Conservation (phyloP, 1,140 invertebrate species). For the Pygmarrhopalites habei region DNA sequence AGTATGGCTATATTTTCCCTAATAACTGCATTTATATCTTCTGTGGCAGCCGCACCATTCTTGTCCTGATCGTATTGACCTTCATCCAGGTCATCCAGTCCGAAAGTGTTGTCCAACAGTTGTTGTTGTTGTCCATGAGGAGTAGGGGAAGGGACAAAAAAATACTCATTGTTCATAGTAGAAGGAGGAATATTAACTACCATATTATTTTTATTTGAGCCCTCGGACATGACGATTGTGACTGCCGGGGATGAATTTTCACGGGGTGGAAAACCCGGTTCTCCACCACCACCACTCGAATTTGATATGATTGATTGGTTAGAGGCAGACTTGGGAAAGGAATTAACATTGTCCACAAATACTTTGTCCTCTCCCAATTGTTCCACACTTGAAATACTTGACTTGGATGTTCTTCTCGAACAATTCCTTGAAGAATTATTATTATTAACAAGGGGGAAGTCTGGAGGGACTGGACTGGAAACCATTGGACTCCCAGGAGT, state of each 20-base stretch:
- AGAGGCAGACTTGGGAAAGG: background rate
- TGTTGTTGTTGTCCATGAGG: no score
- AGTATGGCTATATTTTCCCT: constrained; percentile 38
- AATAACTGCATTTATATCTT: constrained; percentile 37
- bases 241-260: no score
- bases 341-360: no score
- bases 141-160: no score
- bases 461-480: constrained; percentile 11
- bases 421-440: background rate
- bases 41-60: constrained; percentile 19
- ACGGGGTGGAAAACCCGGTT: no score
- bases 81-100: constrained; percentile 4
- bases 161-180: no score
- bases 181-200: no score
- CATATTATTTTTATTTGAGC: no score
- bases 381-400: constrained; percentile 23
- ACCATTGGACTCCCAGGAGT: constrained; percentile 15
- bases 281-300: no score
- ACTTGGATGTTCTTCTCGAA: constrained; percentile 13
- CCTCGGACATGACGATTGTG: no score
- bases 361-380: constrained; percentile 4
- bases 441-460: background rate
- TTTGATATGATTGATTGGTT: background rate
- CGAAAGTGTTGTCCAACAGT: no score
- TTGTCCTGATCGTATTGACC: background rate